Percentiles rank a stretch among this genome's conserved stretches.
Evolutionary conservation across 2,797 vertebrate species (phyloP).

Genomic region (Psittacula derbiana): DNA sequence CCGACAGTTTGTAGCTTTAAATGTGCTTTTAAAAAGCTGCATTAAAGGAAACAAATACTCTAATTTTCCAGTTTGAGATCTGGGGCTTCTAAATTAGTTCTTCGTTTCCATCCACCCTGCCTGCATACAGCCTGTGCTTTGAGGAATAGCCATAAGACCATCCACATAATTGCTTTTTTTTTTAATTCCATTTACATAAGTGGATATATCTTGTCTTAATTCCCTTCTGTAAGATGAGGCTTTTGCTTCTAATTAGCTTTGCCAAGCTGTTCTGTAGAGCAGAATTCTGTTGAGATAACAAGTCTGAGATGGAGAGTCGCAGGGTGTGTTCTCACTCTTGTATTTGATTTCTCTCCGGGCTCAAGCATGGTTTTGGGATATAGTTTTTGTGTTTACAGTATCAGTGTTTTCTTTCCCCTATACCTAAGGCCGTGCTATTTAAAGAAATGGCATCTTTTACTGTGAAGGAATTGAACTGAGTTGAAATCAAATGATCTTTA

Average conservation of each 20-base stretch:
- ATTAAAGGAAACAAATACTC: not conserved
- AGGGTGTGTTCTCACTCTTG: not conserved
- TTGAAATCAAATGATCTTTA: not conserved
- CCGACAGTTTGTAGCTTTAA: not conserved
- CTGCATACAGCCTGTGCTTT: not conserved
- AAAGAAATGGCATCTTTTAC: not conserved
- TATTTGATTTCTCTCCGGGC: not conserved
- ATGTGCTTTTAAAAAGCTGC: not conserved
- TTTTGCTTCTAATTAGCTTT: slow-evolving; percentile 17
- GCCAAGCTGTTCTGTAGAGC: not conserved
- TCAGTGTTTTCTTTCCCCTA: not conserved
- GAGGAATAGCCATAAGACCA: not conserved
- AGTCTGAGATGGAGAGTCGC: not conserved
- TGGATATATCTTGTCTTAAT: not conserved
- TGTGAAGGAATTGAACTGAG: not conserved
- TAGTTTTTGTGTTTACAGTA: not conserved
- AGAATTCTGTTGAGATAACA: not conserved
- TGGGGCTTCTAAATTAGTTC: not conserved
- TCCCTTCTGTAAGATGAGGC: not conserved
- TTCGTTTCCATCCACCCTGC: not conserved
- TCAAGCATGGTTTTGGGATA: not conserved
- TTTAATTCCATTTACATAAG: not conserved
- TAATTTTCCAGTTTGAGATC: not conserved
- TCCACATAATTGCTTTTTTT: not conserved
- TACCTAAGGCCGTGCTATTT: not conserved